These are phyloP conservation scores for Trichoplusia ni DNA, from an alignment of 1,140 invertebrate species.

Conservation along the genomic window DNA sequence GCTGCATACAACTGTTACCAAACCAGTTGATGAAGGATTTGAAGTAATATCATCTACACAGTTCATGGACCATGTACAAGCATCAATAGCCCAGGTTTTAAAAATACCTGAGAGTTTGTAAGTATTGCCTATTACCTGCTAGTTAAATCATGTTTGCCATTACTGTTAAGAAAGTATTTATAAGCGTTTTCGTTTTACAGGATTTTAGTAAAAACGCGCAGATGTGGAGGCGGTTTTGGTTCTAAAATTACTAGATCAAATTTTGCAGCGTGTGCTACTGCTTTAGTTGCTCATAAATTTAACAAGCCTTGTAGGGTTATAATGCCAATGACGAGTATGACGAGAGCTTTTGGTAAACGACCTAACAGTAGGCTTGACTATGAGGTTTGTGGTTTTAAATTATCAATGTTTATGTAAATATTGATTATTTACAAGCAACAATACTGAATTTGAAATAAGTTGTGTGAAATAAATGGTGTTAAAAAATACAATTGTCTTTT, in stretches of 20 bases:
- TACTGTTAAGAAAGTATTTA: no score
- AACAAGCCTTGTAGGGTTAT: constrained; percentile 84
- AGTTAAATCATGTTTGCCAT: no score
- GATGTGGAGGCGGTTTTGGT: constrained; percentile 87
- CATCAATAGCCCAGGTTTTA: constrained; percentile 82
- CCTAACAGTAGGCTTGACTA: constrained; percentile 74
- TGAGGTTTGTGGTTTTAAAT: no score
- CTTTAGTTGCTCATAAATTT: constrained; percentile 82
- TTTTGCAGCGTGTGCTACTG: constrained; percentile 81
- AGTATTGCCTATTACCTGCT: no score
- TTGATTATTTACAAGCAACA: no score
- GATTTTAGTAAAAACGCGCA: constrained; percentile 83
- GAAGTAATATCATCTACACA: constrained; percentile 82
- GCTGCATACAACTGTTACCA: constrained; percentile 82
- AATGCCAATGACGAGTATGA: constrained; percentile 84
- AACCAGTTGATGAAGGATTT: constrained; percentile 84
- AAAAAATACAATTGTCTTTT: neutral
- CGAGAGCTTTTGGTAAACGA: constrained; percentile 84
- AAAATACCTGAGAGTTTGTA: constrained; percentile 60
- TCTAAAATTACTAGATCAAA: constrained; percentile 82
- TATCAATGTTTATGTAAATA: no score
- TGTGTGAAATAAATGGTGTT: neutral
- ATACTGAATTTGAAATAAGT: no score
- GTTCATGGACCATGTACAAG: constrained; percentile 84
- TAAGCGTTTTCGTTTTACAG: no score